phyloP scores from a whole-genome alignment of 30 jellyfish, hydroid and myxozoan genomes.

The Cassiopea andromeda region DNA sequence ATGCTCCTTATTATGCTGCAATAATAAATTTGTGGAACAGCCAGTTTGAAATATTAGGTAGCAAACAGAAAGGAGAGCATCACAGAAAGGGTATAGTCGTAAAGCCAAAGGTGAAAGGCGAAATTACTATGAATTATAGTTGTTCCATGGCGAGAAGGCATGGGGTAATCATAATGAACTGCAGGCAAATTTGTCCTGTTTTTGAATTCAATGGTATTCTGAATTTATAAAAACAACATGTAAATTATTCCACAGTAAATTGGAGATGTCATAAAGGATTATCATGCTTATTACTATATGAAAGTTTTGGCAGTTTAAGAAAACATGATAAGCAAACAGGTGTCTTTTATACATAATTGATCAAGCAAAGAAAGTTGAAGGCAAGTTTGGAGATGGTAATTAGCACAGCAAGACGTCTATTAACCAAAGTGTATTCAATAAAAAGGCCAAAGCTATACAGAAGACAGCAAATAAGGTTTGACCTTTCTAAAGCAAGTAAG shows the following conservation, averaged over 20 bases:
- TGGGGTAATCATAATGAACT: too few relatives aligned
- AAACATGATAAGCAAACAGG: not conserved
- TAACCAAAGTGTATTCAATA: not conserved
- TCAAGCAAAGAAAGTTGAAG: not conserved
- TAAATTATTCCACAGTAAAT: too few relatives aligned
- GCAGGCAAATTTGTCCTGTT: too few relatives aligned
- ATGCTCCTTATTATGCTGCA: too few relatives aligned
- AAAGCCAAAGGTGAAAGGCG: constrained; percentile 24
- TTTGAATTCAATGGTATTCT: too few relatives aligned
- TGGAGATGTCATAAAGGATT: not conserved
- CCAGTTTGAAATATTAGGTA: not conserved
- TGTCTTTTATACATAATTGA: not conserved
- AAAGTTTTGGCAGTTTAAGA: not conserved
- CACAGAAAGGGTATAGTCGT: not conserved
- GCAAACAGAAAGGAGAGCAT: not conserved
- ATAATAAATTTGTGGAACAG: too few relatives aligned
- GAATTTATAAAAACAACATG: too few relatives aligned
- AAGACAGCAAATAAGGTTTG: too few relatives aligned
- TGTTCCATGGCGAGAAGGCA: too few relatives aligned
- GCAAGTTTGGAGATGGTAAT: not conserved
- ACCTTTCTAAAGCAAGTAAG: too few relatives aligned
- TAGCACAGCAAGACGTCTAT: not conserved
- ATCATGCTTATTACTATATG: not conserved
- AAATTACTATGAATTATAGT: too few relatives aligned
- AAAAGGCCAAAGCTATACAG: not conserved